Evolutionary conservation across 2,113 vertebrate species (phyloP).

Genomic region (Hymenochirus boettgeri): DNA sequence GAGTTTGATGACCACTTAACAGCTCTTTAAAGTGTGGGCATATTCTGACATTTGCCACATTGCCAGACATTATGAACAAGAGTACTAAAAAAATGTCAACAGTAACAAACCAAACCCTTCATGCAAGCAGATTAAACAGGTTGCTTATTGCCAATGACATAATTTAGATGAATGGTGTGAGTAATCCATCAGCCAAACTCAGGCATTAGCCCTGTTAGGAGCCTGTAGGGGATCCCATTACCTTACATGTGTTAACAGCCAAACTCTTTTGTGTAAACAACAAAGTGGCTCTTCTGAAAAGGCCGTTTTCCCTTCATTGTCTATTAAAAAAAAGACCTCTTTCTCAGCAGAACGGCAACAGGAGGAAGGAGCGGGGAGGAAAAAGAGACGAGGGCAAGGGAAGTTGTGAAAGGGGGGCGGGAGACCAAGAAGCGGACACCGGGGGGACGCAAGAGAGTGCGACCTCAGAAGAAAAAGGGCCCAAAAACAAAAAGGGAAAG

Average conservation of each 20-base stretch:
- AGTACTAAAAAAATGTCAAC: constrained; percentile 63
- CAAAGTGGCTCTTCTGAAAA: constrained; percentile 63
- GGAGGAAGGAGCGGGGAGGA: constrained; percentile 76
- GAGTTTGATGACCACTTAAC: not conserved
- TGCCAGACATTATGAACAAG: constrained; percentile 63
- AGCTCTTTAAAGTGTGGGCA: not conserved
- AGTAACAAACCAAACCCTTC: constrained; percentile 63
- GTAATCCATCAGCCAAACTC: constrained; percentile 68
- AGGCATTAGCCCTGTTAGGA: constrained; percentile 48
- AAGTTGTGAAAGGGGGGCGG: too few species aligned
- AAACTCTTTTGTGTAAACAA: constrained; percentile 68
- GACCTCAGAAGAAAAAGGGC: too few species aligned
- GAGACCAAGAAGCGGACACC: too few species aligned
- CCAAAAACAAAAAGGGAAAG: too few species aligned
- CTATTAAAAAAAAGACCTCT: constrained; percentile 60
- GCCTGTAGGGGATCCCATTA: constrained; percentile 70
- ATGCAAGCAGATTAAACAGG: constrained; percentile 65
- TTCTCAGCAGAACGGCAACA: constrained; percentile 52
- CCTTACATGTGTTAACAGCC: constrained; percentile 76
- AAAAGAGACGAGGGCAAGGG: too few species aligned
- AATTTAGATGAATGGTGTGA: constrained; percentile 81
- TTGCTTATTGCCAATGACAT: constrained; percentile 72
- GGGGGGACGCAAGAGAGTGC: too few species aligned
- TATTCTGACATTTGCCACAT: not conserved
- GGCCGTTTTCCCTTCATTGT: constrained; percentile 52